Conservation (phyloP, 2,797 vertebrate genomes). For the Hoplostethus mediterraneus region DNA sequence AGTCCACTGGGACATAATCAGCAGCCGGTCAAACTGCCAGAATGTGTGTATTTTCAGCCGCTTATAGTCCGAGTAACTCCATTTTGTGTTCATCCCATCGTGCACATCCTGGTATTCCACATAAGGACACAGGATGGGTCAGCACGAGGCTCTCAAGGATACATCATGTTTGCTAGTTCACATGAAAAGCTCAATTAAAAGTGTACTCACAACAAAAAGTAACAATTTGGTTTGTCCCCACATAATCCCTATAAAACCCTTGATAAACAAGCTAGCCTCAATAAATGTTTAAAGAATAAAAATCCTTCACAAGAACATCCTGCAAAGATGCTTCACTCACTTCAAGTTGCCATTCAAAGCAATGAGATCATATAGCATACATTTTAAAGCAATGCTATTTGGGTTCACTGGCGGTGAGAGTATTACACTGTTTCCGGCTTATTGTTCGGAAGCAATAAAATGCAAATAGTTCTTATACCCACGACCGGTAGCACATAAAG, state of each 20-base stretch:
- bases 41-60: background rate
- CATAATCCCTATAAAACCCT: background rate
- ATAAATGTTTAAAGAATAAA: background rate
- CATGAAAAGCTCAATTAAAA: background rate
- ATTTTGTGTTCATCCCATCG: background rate
- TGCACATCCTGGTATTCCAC: background rate
- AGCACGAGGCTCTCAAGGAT: too few relatives aligned
- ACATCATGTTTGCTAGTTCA: background rate
- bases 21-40: conserved; percentile 15
- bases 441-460: conserved; percentile 10
- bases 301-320: background rate
- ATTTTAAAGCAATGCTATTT: background rate
- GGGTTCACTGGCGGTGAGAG: background rate
- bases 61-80: background rate
- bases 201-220: background rate
- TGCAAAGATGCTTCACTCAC: background rate
- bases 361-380: too few relatives aligned
- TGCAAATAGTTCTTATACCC: background rate
- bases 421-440: background rate
- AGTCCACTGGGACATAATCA: conserved; percentile 33
- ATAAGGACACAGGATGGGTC: too few relatives aligned
- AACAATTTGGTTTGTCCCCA: too few relatives aligned
- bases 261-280: background rate
- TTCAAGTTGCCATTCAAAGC: background rate
- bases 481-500: background rate